A percentile compares a stretch with the other conserved stretches of the same genome.
These are phyloP conservation scores for Yponomeuta sedellus DNA, from an alignment of 2,888 invertebrate genomes.

Conservation along the genomic window DNA sequence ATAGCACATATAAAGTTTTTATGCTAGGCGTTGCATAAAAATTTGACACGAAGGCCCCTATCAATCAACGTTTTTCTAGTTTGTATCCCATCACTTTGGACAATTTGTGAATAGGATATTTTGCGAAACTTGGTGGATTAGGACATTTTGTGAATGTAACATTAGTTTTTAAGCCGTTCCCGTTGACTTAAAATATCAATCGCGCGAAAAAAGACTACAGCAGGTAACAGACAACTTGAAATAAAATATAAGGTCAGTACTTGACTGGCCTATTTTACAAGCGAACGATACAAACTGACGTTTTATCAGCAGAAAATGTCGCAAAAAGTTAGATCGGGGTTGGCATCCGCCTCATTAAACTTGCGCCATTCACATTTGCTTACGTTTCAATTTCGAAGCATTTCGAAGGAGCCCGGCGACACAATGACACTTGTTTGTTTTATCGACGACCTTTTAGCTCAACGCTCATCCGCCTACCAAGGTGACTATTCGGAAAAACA, in stretches of 20 bases:
- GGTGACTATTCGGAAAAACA: no score
- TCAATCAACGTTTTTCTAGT: no score
- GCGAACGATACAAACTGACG: not conserved
- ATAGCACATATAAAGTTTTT: no score
- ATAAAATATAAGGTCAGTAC: not conserved
- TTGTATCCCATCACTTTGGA: no score
- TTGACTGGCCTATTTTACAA: not conserved
- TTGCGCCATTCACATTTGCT: slow-evolving; percentile 57
- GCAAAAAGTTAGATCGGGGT: slow-evolving; percentile 44
- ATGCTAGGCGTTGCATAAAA: no score
- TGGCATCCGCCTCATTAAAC: slow-evolving; percentile 55
- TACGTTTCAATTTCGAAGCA: slow-evolving; percentile 48
- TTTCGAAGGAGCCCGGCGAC: slow-evolving; percentile 30
- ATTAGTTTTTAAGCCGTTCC: not conserved
- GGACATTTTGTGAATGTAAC: no score
- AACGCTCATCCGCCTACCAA: slow-evolving; percentile 11
- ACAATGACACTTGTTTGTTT: slow-evolving; percentile 57
- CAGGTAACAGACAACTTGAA: not conserved
- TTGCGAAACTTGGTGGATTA: no score
- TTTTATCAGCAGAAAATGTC: slow-evolving; percentile 37
- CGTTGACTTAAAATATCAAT: not conserved
- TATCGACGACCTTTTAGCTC: slow-evolving; percentile 49
- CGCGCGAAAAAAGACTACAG: not conserved
- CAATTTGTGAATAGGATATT: no score
- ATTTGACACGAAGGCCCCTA: no score